Percentiles rank a stretch among this genome's conserved stretches.
Evolutionary conservation across 92 coral and sea anemone genomes (phyloP).

Genomic region (Micromussa lordhowensis): DNA sequence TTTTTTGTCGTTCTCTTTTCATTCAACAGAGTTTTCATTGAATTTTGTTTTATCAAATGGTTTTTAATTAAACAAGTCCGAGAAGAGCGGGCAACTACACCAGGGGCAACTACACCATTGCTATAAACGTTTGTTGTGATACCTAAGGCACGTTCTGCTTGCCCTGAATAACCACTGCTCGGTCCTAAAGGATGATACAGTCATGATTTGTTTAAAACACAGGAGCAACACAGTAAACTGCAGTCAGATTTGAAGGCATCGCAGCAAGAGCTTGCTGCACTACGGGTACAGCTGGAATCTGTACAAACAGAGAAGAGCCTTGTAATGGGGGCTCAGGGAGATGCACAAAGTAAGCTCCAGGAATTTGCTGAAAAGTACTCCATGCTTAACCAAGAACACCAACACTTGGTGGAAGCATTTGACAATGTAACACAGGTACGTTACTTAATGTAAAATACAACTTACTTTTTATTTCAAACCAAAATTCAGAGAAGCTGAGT

Average conservation of each 20-base stretch:
- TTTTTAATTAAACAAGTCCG: too few relatives aligned
- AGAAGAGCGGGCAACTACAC: too few relatives aligned
- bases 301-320: slow-evolving; percentile 66
- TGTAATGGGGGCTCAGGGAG: slow-evolving; percentile 68
- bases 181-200: not conserved
- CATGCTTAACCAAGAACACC: slow-evolving; percentile 57
- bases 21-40: too few relatives aligned
- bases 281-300: slow-evolving; percentile 70
- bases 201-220: not conserved
- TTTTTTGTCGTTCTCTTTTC: not conserved
- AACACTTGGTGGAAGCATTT: slow-evolving; percentile 54
- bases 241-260: slow-evolving; percentile 70
- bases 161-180: too few relatives aligned
- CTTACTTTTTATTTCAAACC: too few relatives aligned
- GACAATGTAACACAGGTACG: slow-evolving; percentile 59
- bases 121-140: too few relatives aligned
- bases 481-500: too few relatives aligned
- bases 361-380: slow-evolving; percentile 71
- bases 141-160: too few relatives aligned
- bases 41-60: too few relatives aligned
- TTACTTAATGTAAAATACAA: not conserved
- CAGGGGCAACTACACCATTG: too few relatives aligned
- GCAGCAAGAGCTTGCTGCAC: slow-evolving; percentile 58
- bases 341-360: slow-evolving; percentile 69
- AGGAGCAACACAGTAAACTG: slow-evolving; percentile 31